These are phyloP conservation scores for Opisthocomus hoazin DNA, from an alignment of 2,113 vertebrate genomes.

Conservation along the genomic window DNA sequence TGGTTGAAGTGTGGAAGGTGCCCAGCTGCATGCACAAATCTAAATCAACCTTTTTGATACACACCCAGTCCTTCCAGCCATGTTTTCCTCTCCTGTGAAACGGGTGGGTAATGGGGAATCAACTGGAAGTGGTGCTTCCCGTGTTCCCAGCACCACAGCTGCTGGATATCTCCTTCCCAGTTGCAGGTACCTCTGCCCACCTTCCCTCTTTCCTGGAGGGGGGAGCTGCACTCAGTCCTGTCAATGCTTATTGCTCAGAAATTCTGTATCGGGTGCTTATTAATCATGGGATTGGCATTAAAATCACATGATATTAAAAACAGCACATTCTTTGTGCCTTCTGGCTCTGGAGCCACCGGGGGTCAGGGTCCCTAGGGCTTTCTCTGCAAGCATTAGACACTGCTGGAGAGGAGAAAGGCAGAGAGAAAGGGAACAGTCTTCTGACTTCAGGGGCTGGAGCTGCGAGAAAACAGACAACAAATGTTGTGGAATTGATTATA, in stretches of 20 bases:
- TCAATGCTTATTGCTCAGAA: neutral
- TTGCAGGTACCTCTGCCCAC: neutral
- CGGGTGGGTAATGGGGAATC: accelerated
- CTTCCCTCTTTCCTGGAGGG: neutral
- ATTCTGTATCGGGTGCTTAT: neutral
- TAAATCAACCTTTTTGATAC: neutral
- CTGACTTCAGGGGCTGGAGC: neutral
- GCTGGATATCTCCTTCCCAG: neutral
- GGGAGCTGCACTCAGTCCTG: neutral
- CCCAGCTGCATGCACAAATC: neutral
- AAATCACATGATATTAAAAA: neutral
- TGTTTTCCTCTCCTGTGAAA: neutral
- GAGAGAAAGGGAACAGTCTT: neutral
- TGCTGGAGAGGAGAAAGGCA: neutral
- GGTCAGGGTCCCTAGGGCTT: neutral
- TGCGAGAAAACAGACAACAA: neutral
- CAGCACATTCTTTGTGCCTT: neutral
- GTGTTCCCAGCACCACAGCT: neutral
- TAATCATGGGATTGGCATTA: neutral
- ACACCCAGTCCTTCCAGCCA: neutral
- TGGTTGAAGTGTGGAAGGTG: neutral
- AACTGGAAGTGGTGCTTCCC: neutral
- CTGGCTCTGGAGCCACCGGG: neutral
- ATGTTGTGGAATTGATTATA: neutral
- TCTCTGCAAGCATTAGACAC: neutral